Conservation (phyloP, 2,113 vertebrate species). For the Aix galericulata region DNA sequence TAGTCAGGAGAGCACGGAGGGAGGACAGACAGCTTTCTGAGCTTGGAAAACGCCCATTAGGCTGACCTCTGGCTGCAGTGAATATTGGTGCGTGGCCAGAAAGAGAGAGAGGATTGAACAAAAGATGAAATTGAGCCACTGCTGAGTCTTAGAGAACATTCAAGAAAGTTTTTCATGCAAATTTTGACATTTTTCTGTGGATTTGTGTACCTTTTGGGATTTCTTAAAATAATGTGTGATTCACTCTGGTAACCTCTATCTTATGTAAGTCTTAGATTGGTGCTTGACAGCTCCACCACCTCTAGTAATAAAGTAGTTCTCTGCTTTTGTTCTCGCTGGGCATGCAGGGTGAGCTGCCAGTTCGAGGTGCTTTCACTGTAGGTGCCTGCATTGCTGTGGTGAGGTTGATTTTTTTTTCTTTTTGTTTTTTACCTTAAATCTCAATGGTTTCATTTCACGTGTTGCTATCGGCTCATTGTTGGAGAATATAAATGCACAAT, state of each 20-base stretch:
- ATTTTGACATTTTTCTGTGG: not conserved
- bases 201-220: not conserved
- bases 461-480: not conserved
- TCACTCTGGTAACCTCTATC: not conserved
- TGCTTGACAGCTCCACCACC: conserved; percentile 24
- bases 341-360: not conserved
- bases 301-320: conserved; percentile 1
- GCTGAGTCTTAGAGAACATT: not conserved
- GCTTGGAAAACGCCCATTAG: not conserved
- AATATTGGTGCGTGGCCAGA: not conserved
- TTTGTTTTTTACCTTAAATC: not conserved
- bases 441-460: not conserved
- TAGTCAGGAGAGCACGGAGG: not conserved
- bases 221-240: conserved; percentile 38
- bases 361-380: not conserved
- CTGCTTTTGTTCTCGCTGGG: not conserved
- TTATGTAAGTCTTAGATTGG: not conserved
- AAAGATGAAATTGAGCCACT: not conserved
- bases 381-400: not conserved
- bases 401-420: not conserved
- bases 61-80: not conserved
- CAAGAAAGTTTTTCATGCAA: not conserved
- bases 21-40: not conserved
- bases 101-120: not conserved
- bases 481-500: not conserved